Base-by-base conservation (phyloP, 2,888 invertebrate genomes). In the Agrochola macilenta region DNA sequence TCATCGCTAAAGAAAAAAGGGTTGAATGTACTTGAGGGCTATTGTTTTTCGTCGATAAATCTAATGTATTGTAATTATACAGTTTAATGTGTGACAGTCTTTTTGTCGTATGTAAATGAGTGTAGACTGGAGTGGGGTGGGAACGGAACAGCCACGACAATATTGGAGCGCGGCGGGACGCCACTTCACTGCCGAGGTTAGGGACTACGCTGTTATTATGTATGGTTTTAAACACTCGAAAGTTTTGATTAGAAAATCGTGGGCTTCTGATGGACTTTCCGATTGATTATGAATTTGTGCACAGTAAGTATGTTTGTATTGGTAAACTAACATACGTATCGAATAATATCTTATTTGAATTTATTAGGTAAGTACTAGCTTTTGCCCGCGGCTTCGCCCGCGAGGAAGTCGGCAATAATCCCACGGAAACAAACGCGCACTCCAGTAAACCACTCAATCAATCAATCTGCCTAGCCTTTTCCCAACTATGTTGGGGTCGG, bases 21-120 rank as follows among this genome's bases (percentile, higher is more conserved):
- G 95, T 95, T 93, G 89, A 93, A 91, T 76, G 91, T 89, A 89
- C 92, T 94, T 89, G 88, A 92, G 89, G 82, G 82, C 89, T 89
- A 93, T 96, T 96, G 96, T 96, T 95, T 96, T 94, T 95, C 86
- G 88, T 91, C 95, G 91, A 96, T 96, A 96, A 96, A 96, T 96
- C 95, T 96, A 94, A 93, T 94, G 92, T 91, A 92, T 93, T 93
- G 93, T 96, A 96, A 96, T 96, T 96, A 96, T 93, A 92, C 91
- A 92, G 94, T 96, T 96, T 95, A 95, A 94, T 94, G 93, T 94
- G 93, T 94, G 96, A 96, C 96, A 96, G 94, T 94, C 91, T 95
- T 93, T 95, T 95, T 96, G 95, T 95, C 92, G 92, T 93, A 95
- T 96, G 95, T 94, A 96, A 96, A 96, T 96, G 94, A 23, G 52